Base-by-base conservation (phyloP, 2,113 vertebrate species). In the Hiodon tergisus region DNA sequence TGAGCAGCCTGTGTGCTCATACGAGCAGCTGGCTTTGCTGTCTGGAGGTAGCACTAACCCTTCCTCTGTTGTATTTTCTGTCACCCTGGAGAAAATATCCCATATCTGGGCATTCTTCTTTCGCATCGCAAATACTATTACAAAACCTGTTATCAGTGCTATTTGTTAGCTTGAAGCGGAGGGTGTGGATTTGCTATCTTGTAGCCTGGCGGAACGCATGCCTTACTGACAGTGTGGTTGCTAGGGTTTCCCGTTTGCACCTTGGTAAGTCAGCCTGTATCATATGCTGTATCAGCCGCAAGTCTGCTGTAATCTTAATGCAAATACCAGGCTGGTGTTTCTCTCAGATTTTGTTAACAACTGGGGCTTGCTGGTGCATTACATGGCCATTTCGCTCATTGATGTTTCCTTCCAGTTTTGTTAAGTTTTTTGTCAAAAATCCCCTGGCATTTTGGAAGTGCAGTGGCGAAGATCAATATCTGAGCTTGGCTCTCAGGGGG, bases 221-320 rank as follows among this genome's bases (percentile, higher is more conserved):
- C 60, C 70, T 59, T 55, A 46, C 8, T 62, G 58, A 53, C n/a
- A 62, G 74, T 47, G 16, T 52, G 67, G 58, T 61, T 69, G 16
- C 51, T 48, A 4, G 50, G 67, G 46, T 50, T 57, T 46, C 67
- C 16, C 59, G 67, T 76, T 57, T n/a, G 67, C 61, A 76, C 59
- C 14, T 67, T 60, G 66, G 62, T 69, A 76, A 69, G 74, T 57
- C 16, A 51, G 58, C 67, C 54, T n/a, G 13, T 76, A 61, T 69
- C 74, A 61, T 52, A 58, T 6, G 57, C 31, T 58, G 46, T 6
- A 5, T 57, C 6, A 46, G 48, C 13, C 46, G 14, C 16, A 11
- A 48, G 11, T 6, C 11, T 16, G 9, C 46, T 46, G 6, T 71
- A 71, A 71, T 71, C 70, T 57, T n/a, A 4, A 60, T 71, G 48